Evolutionary conservation across 2,888 invertebrate genomes (phyloP).

Genomic region (Drosophila fulvimacula): DNA sequence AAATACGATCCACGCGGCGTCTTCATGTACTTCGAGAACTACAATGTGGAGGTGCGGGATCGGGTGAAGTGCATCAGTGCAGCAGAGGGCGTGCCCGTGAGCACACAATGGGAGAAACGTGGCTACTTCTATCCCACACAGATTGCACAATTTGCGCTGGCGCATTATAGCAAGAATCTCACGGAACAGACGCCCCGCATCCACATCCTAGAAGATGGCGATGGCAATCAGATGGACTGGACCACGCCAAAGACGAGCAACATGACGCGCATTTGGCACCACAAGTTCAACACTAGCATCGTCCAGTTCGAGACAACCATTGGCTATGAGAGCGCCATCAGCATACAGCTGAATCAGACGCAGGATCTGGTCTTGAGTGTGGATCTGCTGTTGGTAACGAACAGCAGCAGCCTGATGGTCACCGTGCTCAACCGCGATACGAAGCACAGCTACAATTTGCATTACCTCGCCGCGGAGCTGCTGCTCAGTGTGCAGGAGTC

Average conservation of each 20-base stretch:
- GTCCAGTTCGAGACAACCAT: slow-evolving; percentile 91
- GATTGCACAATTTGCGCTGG: slow-evolving; percentile 98
- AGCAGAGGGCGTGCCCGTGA: slow-evolving; percentile 96
- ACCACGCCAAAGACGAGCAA: slow-evolving; percentile 89
- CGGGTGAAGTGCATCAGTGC: slow-evolving; percentile 98
- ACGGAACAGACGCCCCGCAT: slow-evolving; percentile 92
- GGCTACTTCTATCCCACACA: slow-evolving; percentile 99
- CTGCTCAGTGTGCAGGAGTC: slow-evolving; percentile 91
- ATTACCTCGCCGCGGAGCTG: slow-evolving; percentile 91
- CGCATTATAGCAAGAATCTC: slow-evolving; percentile 98
- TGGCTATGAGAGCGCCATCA: slow-evolving; percentile 89
- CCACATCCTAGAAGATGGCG: slow-evolving; percentile 90
- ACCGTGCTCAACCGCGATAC: slow-evolving; percentile 91
- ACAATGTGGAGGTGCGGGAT: slow-evolving; percentile 97
- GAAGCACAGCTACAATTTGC: slow-evolving; percentile 91
- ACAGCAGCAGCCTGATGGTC: slow-evolving; percentile 91
- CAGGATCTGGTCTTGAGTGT: slow-evolving; percentile 91
- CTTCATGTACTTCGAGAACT: slow-evolving; percentile 98
- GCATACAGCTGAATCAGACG: slow-evolving; percentile 85
- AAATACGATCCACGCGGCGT: slow-evolving; percentile 95
- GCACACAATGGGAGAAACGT: slow-evolving; percentile 97
- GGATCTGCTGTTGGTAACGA: slow-evolving; percentile 90
- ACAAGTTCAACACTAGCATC: slow-evolving; percentile 87
- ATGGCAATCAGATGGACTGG: slow-evolving; percentile 90
- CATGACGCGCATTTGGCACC: slow-evolving; percentile 88